Evolutionary conservation across 2,888 invertebrate genomes (phyloP), one percentile per base, ranked within the genome.

Genomic region (Galerucella nymphaeae): DNA sequence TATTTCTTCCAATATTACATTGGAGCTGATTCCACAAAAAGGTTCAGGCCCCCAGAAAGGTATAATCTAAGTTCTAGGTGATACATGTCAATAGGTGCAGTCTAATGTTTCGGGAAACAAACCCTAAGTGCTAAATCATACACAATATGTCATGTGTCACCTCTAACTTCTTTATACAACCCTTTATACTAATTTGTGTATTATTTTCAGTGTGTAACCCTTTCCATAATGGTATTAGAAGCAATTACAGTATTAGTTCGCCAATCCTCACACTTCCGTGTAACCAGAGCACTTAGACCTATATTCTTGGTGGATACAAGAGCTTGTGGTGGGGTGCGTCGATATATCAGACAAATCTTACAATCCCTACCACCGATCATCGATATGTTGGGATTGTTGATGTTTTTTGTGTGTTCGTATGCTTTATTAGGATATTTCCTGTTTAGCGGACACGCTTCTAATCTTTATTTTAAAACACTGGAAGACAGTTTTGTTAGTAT

Each of bases 221-320:
- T 96, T 66, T 85, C 90, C 50, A 92, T 96, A 79, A 96, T 96
- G 96, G 90, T 95, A 76, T 84, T 93, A 57, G 96, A 96, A 84
- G 94, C 95, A 0, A 88, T 95, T 64, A 91, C 92, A 53, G 94
- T 96, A 66, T 86, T 96, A 53, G 91, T 93, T 75, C 89, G 96
- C 18, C 95, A 95, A 85, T 92, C 93, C 0, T 93, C 93, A 0
- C 96, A 96, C 87, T 94, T 96, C 86, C 89, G 96, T 0, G 94
- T 95, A 66, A 95, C 96, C n/a, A 88, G 96, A 75, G 94, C 96
- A 6, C 86, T 96, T 13, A 89, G 96, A 16, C 96, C 96, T n/a
- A 93, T 96, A 80, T 96, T 96, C 87, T 86, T 96, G 57, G 93
- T 96, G 63, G 96, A 96, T 86, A 95, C 95, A 57, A 90, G 94